Base-by-base conservation (phyloP, 2,797 vertebrate species). In the Neosilurus mollespiculum region DNA sequence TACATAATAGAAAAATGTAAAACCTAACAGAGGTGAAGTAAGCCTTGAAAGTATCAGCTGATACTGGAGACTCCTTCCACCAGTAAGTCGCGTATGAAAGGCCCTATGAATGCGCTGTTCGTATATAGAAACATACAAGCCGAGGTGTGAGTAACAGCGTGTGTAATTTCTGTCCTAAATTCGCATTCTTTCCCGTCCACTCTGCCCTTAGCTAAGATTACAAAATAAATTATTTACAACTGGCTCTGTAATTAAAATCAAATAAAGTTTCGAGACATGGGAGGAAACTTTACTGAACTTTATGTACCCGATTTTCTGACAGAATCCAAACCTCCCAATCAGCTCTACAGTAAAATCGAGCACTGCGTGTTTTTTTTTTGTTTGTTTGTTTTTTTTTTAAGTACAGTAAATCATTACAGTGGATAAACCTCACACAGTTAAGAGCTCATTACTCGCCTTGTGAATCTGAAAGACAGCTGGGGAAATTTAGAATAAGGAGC, bases 401-500 rank as follows among this genome's bases (percentile, higher is more conserved):
- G 54, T 61, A 76, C 58, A 24, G 22, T 49, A 56, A 78, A 78
- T 78, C 34, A 16, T 78, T 78, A 62, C 30, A 43, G 73, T 76
- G 73, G 30, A 76, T 76, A 59, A 61, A 49, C 43, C 75, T 78
- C 75, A 62, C 58, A 59, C 75, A 6, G 58, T 62, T 78, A 24
- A 62, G 58, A 78, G 75, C 75, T 78, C 75, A 78, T 78, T 78
- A 78, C 43, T 49, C 75, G 22, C 34, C 58, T 16, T 1, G 22
- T 78, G 58, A 78, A 78, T 78, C 58, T 78, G 73, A 78, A 78
- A 78, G 75, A 78, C 75, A 78, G 58, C 75, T 78, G 58, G 75
- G 58, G 75, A 78, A 62, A 78, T 78, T 62, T 37, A 78, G 34
- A 62, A 58, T 78, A 78, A 62, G 75, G 75, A 78, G 75, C 75